Conservation (phyloP, 2,888 invertebrate species). For the Nymphalis c-album region DNA sequence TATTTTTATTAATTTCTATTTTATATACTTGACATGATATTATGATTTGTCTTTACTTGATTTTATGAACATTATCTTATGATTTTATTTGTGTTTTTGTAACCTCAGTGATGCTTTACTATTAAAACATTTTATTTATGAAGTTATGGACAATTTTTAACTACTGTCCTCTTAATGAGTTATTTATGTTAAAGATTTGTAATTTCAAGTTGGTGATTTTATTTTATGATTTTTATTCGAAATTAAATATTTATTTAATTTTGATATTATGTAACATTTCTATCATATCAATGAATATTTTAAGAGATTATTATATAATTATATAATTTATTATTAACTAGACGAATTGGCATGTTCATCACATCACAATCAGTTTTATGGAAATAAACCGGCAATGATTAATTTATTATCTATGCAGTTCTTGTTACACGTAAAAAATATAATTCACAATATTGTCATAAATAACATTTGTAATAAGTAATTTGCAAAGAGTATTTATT, state of each 20-base stretch:
- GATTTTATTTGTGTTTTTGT: constrained; percentile 8
- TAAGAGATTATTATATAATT: constrained; percentile 38
- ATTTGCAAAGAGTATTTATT: constrained; percentile 5
- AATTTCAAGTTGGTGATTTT: constrained; percentile 30
- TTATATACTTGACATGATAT: not conserved
- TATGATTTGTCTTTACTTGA: not conserved
- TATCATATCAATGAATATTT: constrained; percentile 61
- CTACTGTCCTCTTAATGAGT: constrained; percentile 17
- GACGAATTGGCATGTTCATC: constrained; percentile 50
- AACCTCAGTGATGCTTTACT: constrained; percentile 32
- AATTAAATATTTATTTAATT: constrained; percentile 41
- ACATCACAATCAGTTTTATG: constrained; percentile 53
- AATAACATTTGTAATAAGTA: not conserved
- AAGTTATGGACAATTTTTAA: constrained; percentile 9
- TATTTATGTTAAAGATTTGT: constrained; percentile 32
- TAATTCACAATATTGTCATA: not conserved
- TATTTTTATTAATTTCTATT: not conserved
- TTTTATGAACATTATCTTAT: constrained; percentile 1
- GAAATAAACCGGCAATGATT: constrained; percentile 1
- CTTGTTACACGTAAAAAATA: not conserved
- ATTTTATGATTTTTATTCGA: constrained; percentile 18
- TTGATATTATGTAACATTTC: constrained; percentile 49
- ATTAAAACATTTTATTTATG: constrained; percentile 17
- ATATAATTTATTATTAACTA: constrained; percentile 51
- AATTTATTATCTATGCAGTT: constrained; percentile 8